phyloP scores from a whole-genome alignment of 2,888 invertebrate genomes.

The Callyntrura sp. region DNA sequence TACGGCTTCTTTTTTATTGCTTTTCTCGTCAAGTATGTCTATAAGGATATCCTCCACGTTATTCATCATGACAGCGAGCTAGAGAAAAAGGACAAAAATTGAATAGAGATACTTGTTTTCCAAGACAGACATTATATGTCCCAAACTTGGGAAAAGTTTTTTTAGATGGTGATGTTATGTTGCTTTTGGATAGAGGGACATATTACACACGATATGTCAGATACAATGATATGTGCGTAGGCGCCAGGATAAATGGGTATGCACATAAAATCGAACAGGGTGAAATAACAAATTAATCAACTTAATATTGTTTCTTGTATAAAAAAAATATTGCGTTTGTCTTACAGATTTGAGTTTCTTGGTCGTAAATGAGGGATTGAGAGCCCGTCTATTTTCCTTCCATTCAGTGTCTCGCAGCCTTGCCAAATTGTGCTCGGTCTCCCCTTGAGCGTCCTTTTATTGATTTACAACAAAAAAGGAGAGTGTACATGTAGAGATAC shows the following conservation, averaged over 20 bases:
- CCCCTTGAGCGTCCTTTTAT: slow-evolving; percentile 82
- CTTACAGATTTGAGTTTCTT: slow-evolving; percentile 83
- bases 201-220: too few relatives aligned
- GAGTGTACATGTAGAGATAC: too few relatives aligned
- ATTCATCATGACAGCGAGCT: slow-evolving; percentile 83
- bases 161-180: too few relatives aligned
- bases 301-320: slow-evolving; percentile 55
- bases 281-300: slow-evolving; percentile 64
- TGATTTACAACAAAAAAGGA: slow-evolving; percentile 44
- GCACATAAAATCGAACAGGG: slow-evolving; percentile 24
- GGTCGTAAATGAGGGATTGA: slow-evolving; percentile 83
- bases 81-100: too few relatives aligned
- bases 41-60: slow-evolving; percentile 82
- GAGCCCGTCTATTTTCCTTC: slow-evolving; percentile 83
- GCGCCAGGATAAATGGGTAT: not conserved
- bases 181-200: too few relatives aligned
- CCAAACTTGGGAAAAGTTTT: too few relatives aligned
- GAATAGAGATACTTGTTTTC: too few relatives aligned
- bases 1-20: slow-evolving; percentile 78
- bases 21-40: slow-evolving; percentile 83
- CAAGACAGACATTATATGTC: too few relatives aligned
- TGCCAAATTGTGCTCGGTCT: slow-evolving; percentile 82
- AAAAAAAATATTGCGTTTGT: not conserved
- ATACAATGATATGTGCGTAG: not conserved
- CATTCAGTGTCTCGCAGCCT: slow-evolving; percentile 82